Base-by-base conservation (phyloP, 2,797 vertebrate genomes). In the Protonibea diacanthus region DNA sequence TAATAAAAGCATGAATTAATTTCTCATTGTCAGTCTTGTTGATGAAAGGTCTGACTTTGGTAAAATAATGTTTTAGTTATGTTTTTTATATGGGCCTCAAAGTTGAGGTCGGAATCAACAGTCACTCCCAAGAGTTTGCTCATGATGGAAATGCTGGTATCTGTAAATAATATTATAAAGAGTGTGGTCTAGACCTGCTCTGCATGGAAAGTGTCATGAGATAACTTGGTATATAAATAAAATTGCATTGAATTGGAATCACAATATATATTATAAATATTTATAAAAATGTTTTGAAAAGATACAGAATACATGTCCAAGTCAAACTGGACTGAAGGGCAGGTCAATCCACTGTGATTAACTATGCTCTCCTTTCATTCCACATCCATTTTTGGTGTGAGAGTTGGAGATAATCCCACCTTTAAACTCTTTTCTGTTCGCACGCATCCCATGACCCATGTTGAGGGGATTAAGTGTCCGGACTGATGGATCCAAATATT, bases 371-470 rank as follows among this genome's bases (percentile, higher is more conserved):
- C 21, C 21, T 49, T 61, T 70, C 21, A 14, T 62, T 76, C 65
- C 72, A 60, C 42, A 18, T 71, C 83, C 83, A 84, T 88, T 57
- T 90, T 83, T 86, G 82, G 86, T 84, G 57, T 7, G n/a, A 42
- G 33, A 65, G 8, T 7, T 20, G 58, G 56, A 66, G n/a, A 66
- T 75, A 61, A 86, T 80, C 33, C 49, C 9, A 49, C 52, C 18
- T 73, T 74, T 71, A 44, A 82, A 84, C 40, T 27, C 45, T 42
- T 61, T 70, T 49, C 38, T 14, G 20, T 62, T 66, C 11, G 18
- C 42, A 71, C 23, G 45, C 38, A 58, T 18, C 42, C n/a, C 10
- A 2, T 23, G 40, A 73, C 40, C 57, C 49, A 15, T 5, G 6
- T 59, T 2, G 3, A 56, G 55, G n/a, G 47, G 67, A 82, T 80